Evolutionary conservation across 2,888 invertebrate species (phyloP).

Genomic region (Trichopria drosophilae): DNA sequence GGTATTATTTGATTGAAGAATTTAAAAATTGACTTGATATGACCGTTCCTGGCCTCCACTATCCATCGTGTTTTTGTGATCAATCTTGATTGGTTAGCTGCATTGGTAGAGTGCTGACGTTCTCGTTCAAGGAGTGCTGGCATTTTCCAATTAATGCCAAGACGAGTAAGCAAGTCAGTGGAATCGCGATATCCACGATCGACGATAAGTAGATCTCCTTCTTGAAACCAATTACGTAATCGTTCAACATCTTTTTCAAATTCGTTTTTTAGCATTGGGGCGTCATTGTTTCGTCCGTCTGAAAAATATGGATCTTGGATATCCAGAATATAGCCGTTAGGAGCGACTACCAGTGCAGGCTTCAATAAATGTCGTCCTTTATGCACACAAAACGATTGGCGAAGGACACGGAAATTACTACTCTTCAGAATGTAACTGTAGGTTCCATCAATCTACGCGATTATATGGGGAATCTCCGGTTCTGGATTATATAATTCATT

Average conservation of each 20-base stretch:
- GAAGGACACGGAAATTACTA: constrained; percentile 8
- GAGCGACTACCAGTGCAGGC: constrained; percentile 24
- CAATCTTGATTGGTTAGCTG: constrained; percentile 19
- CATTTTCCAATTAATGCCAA: constrained; percentile 25
- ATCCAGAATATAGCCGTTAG: constrained; percentile 20
- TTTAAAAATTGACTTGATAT: constrained; percentile 24
- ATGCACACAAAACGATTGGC: constrained; percentile 18
- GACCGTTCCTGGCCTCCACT: constrained; percentile 23
- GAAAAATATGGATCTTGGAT: constrained; percentile 21
- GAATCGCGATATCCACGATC: constrained; percentile 27
- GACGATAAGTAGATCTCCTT: constrained; percentile 22
- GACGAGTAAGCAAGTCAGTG: constrained; percentile 3
- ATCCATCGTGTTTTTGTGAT: constrained; percentile 24
- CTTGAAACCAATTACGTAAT: constrained; percentile 21
- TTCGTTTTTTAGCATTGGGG: constrained; percentile 15
- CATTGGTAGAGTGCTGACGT: constrained; percentile 20
- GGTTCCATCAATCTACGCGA: constrained; percentile 15
- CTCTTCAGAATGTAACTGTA: constrained; percentile 19
- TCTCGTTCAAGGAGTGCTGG: constrained; percentile 18
- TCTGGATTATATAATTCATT: constrained; percentile 21
- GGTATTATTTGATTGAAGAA: constrained; percentile 12
- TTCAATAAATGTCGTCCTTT: constrained; percentile 17
- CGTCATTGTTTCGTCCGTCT: constrained; percentile 26
- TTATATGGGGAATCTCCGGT: constrained; percentile 5
- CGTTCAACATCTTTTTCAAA: constrained; percentile 9